Evolutionary conservation across 1,140 invertebrate species (phyloP).

Genomic region (Drosophila teissieri): DNA sequence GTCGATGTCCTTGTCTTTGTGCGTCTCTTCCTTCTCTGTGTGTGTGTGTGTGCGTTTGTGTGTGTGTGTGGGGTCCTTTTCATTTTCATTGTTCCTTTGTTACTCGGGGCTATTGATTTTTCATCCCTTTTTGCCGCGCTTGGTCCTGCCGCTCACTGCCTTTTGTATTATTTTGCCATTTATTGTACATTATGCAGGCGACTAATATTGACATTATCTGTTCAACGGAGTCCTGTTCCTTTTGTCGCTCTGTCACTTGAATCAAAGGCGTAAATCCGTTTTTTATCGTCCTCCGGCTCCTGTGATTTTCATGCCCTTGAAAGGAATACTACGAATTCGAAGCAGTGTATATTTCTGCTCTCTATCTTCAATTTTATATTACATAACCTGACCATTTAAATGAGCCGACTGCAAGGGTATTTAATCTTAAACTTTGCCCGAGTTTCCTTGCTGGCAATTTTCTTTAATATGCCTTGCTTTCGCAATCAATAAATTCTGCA

Average conservation of each 20-base stretch:
- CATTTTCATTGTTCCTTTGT: constrained; percentile 57
- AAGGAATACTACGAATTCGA: background rate
- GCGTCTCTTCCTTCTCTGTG: constrained; percentile 12
- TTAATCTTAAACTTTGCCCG: background rate
- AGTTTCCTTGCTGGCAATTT: background rate
- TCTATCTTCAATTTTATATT: background rate
- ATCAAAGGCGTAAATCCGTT: constrained; percentile 69
- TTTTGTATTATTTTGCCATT: constrained; percentile 84
- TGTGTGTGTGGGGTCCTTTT: constrained; percentile 34
- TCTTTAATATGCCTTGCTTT: constrained; percentile 12
- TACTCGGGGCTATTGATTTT: constrained; percentile 75
- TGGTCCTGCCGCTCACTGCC: constrained; percentile 21
- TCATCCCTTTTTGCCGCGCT: constrained; percentile 60
- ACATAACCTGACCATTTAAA: background rate
- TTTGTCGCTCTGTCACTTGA: constrained; percentile 55
- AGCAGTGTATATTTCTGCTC: background rate
- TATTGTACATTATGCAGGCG: constrained; percentile 83
- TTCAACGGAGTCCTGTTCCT: constrained; percentile 38
- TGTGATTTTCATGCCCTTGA: constrained; percentile 6
- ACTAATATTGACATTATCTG: constrained; percentile 84
- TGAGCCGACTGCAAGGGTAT: background rate
- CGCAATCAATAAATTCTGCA: constrained; percentile 45
- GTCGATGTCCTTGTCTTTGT: constrained; percentile 21
- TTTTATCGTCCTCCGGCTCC: constrained; percentile 43
- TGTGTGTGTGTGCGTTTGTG: background rate